Conservation (phyloP, 2,888 invertebrate species). For the Agrochola litura region DNA sequence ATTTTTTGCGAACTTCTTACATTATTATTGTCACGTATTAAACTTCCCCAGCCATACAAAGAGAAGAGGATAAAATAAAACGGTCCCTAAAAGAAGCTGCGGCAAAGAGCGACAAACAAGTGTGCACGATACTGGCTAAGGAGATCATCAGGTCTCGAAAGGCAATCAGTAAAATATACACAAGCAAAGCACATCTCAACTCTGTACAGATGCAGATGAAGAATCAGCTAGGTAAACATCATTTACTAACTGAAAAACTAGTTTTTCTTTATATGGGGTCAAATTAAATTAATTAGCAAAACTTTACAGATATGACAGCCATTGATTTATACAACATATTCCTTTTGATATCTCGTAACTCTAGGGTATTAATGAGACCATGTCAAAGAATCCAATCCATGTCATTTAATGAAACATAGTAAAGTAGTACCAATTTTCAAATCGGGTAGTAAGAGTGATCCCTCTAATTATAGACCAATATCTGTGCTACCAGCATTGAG, state of each 20-base stretch:
- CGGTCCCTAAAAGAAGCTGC: slow-evolving; percentile 98
- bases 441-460: too few species aligned
- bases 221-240: slow-evolving; percentile 95
- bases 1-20: background rate
- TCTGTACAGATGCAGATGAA: slow-evolving; percentile 99
- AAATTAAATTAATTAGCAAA: too few species aligned
- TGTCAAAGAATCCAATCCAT: too few species aligned
- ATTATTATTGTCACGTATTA: background rate
- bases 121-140: slow-evolving; percentile 97
- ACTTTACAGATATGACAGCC: too few species aligned
- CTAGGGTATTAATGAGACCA: too few species aligned
- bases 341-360: too few species aligned
- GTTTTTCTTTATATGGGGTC: too few species aligned
- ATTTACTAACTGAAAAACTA: background rate
- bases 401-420: too few species aligned
- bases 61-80: slow-evolving; percentile 99
- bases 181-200: slow-evolving; percentile 99
- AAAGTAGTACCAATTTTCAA: too few species aligned
- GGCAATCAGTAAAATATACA: slow-evolving; percentile 97
- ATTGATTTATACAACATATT: too few species aligned
- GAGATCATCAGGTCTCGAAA: slow-evolving; percentile 97
- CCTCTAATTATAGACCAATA: too few species aligned
- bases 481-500: too few species aligned
- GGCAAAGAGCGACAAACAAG: slow-evolving; percentile 97
- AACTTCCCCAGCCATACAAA: slow-evolving; percentile 94